Evolutionary conservation across 1,140 invertebrate species (phyloP), one percentile per base, ranked within the genome.

Genomic region (silkworm (Bombyx mori)): DNA sequence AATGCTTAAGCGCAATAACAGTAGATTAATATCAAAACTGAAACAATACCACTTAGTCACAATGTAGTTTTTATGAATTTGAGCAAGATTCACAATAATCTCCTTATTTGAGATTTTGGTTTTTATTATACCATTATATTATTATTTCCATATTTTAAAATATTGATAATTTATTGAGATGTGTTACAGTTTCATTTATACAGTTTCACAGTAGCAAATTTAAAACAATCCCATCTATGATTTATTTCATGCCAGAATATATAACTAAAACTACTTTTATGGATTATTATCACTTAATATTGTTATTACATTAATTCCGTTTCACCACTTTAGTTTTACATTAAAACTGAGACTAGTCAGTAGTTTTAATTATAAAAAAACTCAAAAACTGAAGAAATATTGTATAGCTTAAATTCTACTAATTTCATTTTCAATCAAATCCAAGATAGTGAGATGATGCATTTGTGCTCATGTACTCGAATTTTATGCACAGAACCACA

Each of bases 141-240:
- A 49, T 49, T 49, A 49, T 22, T 18, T 49, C n/a, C 22, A 18
- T 7, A 49, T 49, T 49, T 35, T 35, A 35, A 35, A 35, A 35
- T 5, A 35, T 35, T 35, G 26, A 35, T 35, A 35, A 35, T 35
- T 35, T 35, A 35, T 49, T 49, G 48, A 49, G 48, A 12, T 49
- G 22, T 49, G 48, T 49, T 18, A 49, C 48, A 49, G 10, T 49
- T 49, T n/a, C 10, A 49, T 18, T 49, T 18, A 47, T 47, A 18
- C 12, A 18, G 12, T 18, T 18, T 18, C 12, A 18, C 12, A 47
- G 45, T 10, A 10, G 9, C 6, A 47, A 47, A 47, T 47, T 47
- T 12, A 9, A 47, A 47, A 47, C 45, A 47, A 8, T 47, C 8
- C 12, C 5, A 47, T 10, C 45, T 8, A 47, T 47, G 12, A 6